Base-by-base conservation (phyloP, 1,140 invertebrate genomes). In the Drosophila sulfurigaster region DNA sequence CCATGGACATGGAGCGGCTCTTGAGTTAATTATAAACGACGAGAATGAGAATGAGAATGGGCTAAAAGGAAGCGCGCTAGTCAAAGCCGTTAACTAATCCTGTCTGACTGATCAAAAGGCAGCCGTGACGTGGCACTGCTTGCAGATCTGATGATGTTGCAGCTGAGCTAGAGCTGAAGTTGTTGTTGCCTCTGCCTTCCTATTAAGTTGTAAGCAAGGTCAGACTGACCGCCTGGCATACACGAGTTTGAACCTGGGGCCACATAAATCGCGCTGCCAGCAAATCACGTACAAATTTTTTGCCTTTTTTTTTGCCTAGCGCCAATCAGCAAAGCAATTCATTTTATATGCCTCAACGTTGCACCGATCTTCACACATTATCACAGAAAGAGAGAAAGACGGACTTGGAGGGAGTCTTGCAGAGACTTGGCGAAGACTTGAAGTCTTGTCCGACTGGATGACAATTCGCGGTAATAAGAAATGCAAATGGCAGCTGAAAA, bases 1-100 rank as follows among this genome's bases (percentile, higher is more conserved):
- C 71, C 74, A 58, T 75, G 83, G 70, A 68, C 83, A 73, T 70
- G 58, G 41, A 35, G 41, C 57, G 57, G 58, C 72, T 75, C 66
- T 54, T 74, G 85, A 90, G 85, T 88, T 88, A 88, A 88, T 88
- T 88, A 88, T 88, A 89, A 88, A 79, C 85, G 85, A 89, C 85
- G 68, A 88, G 83, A 77, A 56, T 72, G 83, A 77, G 77, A 80
- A 77, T 75, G 63, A 66, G 82, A 74, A 49, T 72, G 78, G 78
- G 75, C 75, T 77, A 80, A 57, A 77, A 82, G 77, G 77, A 83
- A 81, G 70, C 80, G 70, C 65, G 60, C 65, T 66, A 69, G 65
- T 77, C 77, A 73, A 63, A 65, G 72, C 68, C 57, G 35, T 69
- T 75, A 78, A 72, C 83, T 88, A 88, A 88, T 88, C 83, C 81